Base-by-base conservation (phyloP, 2,113 vertebrate species). In the Siniperca knerii region DNA sequence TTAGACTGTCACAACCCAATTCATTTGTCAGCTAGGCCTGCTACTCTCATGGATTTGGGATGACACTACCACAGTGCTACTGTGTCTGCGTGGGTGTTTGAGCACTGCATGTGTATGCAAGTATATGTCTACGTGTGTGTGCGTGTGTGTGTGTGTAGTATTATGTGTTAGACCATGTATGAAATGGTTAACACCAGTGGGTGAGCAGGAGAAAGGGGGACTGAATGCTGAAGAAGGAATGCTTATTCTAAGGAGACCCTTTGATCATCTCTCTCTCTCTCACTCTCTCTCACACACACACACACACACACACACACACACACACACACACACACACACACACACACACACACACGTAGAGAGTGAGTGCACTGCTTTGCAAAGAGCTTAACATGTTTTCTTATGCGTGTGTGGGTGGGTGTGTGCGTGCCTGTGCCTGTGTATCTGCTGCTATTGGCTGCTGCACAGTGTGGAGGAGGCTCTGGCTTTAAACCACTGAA, bases 381-480 rank as follows among this genome's bases (percentile, higher is more conserved):
- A 35, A 25, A 77, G 79, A 84, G 76, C 68, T 80, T 82, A 82
- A 50, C 0, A 10, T 65, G 21, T 44, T 77, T 82, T 68, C 12
- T 69, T 79, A 23, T 68, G 73, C 3, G 3, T 58, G 65, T 71
- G 37, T 69, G 23, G 13, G 73, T 9, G 25, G 11, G 64, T 70
- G 46, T 54, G 57, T 48, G 6, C 18, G 37, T 71, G 58, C 0
- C 11, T 48, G 60, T 62, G 75, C 29, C 0, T 52, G 23, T 9
- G 5, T 50, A 37, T 71, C 64, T 72, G 64, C 54, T 79, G 46
- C 16, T 46, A 40, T 61, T 91, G 81, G 84, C 73, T 89, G 68
- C 57, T 71, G 42, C 21, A 21, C n/a, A 11, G 44, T 82, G 88
- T 84, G 86, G 62, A 79, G 86, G 87, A 74, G 86, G 75, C 8